phyloP scores from a whole-genome alignment of 2,797 vertebrate genomes.

The Eidolon dupreanum region DNA sequence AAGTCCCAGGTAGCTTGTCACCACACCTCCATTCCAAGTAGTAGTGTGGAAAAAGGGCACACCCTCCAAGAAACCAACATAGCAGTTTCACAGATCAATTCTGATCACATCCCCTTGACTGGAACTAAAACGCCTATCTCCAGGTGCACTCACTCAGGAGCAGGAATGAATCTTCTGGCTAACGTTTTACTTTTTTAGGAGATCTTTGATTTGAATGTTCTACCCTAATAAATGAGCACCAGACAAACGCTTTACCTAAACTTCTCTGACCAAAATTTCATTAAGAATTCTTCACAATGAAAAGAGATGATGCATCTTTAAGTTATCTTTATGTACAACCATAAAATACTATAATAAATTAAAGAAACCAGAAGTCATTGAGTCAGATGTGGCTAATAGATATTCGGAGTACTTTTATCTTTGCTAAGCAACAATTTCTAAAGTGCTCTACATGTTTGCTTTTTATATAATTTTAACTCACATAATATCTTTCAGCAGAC shows the following conservation, averaged over 20 bases:
- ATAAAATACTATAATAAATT: slow-evolving; percentile 67
- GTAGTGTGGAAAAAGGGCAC: neutral
- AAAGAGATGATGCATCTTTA: slow-evolving; percentile 56
- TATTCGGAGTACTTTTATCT: slow-evolving; percentile 47
- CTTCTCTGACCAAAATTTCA: slow-evolving; percentile 47
- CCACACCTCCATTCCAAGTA: neutral
- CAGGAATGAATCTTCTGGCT: slow-evolving; percentile 47
- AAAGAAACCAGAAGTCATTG: slow-evolving; percentile 60
- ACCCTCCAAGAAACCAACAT: neutral
- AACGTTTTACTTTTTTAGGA: slow-evolving; percentile 51
- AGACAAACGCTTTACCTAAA: slow-evolving; percentile 66
- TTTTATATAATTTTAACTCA: slow-evolving; percentile 69
- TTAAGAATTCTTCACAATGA: slow-evolving; percentile 44
- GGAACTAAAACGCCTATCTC: neutral
- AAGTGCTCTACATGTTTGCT: slow-evolving; percentile 54
- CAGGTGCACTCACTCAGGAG: neutral
- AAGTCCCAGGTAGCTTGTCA: neutral
- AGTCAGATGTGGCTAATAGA: slow-evolving; percentile 44
- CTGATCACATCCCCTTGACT: neutral
- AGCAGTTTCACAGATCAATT: neutral
- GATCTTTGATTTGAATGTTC: slow-evolving; percentile 52
- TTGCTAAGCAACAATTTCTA: slow-evolving; percentile 69
- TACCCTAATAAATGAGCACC: slow-evolving; percentile 11
- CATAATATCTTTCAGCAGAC: slow-evolving; percentile 67
- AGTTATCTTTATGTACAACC: slow-evolving; percentile 56